Evolutionary conservation across 2,113 vertebrate species (phyloP).

Genomic region (Pluvianellus socialis): DNA sequence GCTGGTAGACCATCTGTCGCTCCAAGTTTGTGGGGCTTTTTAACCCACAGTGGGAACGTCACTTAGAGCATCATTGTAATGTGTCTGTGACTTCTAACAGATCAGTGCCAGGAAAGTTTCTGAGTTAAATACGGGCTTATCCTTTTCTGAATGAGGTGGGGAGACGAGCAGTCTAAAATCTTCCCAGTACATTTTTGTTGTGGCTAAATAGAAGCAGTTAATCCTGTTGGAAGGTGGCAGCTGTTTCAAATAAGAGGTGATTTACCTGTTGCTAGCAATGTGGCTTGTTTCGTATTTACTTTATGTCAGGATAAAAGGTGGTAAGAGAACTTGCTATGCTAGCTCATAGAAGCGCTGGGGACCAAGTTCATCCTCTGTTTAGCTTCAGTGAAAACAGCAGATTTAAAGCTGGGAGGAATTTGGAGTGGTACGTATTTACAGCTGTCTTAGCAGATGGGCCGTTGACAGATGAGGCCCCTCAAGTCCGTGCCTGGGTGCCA

Average conservation of each 20-base stretch:
- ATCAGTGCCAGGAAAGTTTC: background rate
- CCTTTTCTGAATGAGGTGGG: background rate
- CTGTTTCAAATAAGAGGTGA: background rate
- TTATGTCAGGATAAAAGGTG: background rate
- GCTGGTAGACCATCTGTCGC: background rate
- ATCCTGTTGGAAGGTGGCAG: background rate
- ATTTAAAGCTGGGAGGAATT: slow-evolving; percentile 30
- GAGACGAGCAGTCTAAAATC: background rate
- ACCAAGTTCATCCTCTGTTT: background rate
- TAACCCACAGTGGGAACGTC: background rate
- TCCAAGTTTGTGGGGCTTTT: background rate
- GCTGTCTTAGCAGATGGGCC: slow-evolving; percentile 52
- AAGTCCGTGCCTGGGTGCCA: background rate
- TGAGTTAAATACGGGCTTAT: background rate
- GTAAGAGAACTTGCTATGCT: background rate
- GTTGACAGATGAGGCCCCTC: slow-evolving; percentile 34
- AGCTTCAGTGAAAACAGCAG: slow-evolving; percentile 26
- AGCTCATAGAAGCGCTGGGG: background rate
- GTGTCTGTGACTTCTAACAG: background rate
- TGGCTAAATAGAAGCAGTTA: background rate
- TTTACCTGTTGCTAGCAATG: background rate
- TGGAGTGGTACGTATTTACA: slow-evolving; percentile 1
- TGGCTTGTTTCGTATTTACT: background rate
- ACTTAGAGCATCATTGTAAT: background rate
- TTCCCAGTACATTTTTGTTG: background rate